phyloP scores from a whole-genome alignment of 2,888 invertebrate genomes.

The Ethmia dodecea region DNA sequence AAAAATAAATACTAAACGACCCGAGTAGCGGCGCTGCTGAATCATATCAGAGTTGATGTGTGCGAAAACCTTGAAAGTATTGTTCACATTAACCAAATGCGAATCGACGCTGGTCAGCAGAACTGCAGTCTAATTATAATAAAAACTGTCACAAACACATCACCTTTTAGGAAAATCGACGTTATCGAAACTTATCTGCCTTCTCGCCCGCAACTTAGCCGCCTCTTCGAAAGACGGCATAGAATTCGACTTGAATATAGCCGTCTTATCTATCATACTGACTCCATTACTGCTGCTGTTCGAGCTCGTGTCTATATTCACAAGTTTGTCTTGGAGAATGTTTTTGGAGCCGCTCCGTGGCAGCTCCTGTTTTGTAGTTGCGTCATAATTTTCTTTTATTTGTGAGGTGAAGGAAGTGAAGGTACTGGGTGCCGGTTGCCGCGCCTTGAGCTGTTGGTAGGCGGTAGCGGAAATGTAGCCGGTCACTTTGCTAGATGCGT shows the following conservation, averaged over 20 bases:
- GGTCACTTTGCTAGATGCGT: conserved; percentile 48
- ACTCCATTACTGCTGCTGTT: conserved; percentile 54
- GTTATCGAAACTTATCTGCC: conserved; percentile 80
- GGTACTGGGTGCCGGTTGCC: conserved; percentile 34
- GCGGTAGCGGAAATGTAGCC: conserved; percentile 72
- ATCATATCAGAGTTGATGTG: too few species aligned
- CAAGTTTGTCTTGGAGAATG: conserved; percentile 65
- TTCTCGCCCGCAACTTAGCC: conserved; percentile 70
- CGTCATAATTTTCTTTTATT: conserved; percentile 63
- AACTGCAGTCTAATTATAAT: too few species aligned
- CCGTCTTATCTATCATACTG: conserved; percentile 46
- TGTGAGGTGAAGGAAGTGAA: conserved; percentile 35
- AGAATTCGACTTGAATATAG: conserved; percentile 56
- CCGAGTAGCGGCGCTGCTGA: too few species aligned
- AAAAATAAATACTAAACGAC: too few species aligned
- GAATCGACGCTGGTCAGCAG: too few species aligned
- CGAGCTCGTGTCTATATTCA: conserved; percentile 61
- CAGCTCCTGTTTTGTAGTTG: conserved; percentile 41
- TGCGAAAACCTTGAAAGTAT: too few species aligned
- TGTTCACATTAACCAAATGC: too few species aligned
- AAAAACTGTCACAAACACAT: too few species aligned
- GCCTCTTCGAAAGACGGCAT: conserved; percentile 68
- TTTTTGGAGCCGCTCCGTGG: conserved; percentile 54
- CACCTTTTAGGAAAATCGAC: conserved; percentile 67
- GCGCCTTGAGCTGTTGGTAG: conserved; percentile 51